These are phyloP conservation scores for Anthophora plumipes DNA, from an alignment of 2,888 invertebrate species.

Conservation along the genomic window DNA sequence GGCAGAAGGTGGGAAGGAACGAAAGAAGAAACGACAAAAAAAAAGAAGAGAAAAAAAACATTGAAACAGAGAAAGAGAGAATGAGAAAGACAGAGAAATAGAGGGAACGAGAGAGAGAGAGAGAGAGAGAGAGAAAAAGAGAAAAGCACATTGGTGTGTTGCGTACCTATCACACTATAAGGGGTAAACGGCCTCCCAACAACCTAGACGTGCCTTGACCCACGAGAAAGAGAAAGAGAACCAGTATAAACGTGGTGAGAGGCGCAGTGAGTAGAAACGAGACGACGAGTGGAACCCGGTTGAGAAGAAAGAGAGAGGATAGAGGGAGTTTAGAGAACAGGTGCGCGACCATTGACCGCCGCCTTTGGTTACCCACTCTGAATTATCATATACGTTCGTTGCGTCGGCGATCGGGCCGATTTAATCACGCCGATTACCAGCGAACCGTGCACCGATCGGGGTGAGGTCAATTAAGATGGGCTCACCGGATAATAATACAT, in stretches of 20 bases:
- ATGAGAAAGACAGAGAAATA: conserved; percentile 22
- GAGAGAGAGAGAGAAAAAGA: conserved; percentile 48
- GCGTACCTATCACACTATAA: conserved; percentile 70
- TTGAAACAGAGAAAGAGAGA: conserved; percentile 37
- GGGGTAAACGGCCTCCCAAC: conserved; percentile 83
- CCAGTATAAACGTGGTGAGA: conserved; percentile 22
- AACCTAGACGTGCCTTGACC: conserved; percentile 84
- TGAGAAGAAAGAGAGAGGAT: conserved; percentile 11
- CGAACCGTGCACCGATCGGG: conserved; percentile 57
- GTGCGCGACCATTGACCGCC: conserved; percentile 79
- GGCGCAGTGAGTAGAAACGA: conserved; percentile 41
- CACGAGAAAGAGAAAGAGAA: conserved; percentile 63
- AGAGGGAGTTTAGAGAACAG: conserved; percentile 79
- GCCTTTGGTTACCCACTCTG: conserved; percentile 75
- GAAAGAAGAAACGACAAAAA: conserved; percentile 34
- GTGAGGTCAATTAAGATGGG: conserved; percentile 74
- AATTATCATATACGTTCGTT: conserved; percentile 77
- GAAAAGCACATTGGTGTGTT: conserved; percentile 63
- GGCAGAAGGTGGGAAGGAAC: not conserved
- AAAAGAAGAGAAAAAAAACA: conserved; percentile 30
- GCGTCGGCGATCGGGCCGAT: conserved; percentile 69
- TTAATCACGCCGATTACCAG: conserved; percentile 71
- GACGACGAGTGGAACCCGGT: conserved; percentile 52
- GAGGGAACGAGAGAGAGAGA: conserved; percentile 45
- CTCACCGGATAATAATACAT: conserved; percentile 73